Evolutionary conservation across 1,140 invertebrate species (phyloP).

Genomic region (Atta texana): DNA sequence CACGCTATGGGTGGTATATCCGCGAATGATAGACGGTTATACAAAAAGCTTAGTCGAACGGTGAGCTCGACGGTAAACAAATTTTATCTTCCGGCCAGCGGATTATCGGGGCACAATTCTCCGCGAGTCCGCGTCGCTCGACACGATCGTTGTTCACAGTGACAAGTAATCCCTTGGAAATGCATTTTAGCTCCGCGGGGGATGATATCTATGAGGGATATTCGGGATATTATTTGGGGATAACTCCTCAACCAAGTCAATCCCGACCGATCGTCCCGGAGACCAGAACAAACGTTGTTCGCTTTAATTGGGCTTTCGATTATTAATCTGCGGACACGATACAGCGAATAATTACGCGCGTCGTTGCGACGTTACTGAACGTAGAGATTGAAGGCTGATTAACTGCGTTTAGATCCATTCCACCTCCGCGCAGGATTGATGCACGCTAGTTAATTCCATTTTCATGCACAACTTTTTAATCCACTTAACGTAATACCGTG

Average conservation of each 20-base stretch:
- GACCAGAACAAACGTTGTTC: not conserved
- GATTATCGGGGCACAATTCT: not conserved
- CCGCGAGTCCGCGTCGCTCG: not conserved
- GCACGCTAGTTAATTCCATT: conserved; percentile 56
- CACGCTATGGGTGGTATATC: not conserved
- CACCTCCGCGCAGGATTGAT: not conserved
- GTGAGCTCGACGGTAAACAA: conserved; percentile 12
- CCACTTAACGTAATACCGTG: conserved; percentile 48
- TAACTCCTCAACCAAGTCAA: conserved; percentile 13
- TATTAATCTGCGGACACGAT: conserved; percentile 45
- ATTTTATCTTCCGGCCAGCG: not conserved
- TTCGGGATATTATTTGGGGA: not conserved
- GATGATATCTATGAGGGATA: not conserved
- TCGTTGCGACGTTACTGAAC: not conserved
- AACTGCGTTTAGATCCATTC: conserved; percentile 21
- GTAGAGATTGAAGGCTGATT: conserved; percentile 18
- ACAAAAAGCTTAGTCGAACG: not conserved
- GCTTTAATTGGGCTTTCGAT: conserved; percentile 28
- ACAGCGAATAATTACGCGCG: conserved; percentile 31
- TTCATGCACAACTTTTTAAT: conserved; percentile 59
- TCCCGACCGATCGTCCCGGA: not conserved
- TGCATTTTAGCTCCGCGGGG: not conserved
- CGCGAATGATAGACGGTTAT: conserved; percentile 6
- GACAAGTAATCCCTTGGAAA: conserved; percentile 13
- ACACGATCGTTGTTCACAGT: not conserved